phyloP scores from a whole-genome alignment of 1,140 invertebrate species.

The Dreissena rostriformis region DNA sequence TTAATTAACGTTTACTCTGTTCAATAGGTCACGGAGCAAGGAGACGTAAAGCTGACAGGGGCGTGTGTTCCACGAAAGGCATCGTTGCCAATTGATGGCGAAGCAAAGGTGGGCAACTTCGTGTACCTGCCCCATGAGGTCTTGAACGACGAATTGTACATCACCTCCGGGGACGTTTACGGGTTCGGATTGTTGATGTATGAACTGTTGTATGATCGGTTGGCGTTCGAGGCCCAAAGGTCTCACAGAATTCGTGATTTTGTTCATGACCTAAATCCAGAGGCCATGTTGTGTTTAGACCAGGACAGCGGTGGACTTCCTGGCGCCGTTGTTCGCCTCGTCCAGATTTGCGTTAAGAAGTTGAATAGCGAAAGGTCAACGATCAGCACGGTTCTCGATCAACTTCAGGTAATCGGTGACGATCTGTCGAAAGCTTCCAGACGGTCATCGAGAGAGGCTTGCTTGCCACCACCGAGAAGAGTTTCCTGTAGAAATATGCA shows the following conservation, averaged over 20 bases:
- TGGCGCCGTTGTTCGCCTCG: no score
- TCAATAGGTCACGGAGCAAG: conserved; percentile 26
- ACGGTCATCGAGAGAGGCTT: no score
- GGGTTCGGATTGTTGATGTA: conserved; percentile 24
- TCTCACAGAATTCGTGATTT: no score
- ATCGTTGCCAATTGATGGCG: not conserved
- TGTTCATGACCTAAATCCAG: no score
- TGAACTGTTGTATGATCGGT: conserved; percentile 4
- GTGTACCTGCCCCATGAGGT: conserved; percentile 44
- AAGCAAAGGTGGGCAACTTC: not conserved
- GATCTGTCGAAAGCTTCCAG: no score
- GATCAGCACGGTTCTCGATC: no score
- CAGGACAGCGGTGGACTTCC: not conserved
- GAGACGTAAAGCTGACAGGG: conserved; percentile 47
- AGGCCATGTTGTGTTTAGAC: conserved; percentile 5
- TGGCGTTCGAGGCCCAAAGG: not conserved
- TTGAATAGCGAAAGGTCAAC: no score
- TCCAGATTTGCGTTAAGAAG: no score
- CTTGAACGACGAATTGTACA: conserved; percentile 24
- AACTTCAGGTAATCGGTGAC: no score
- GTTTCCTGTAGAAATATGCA: no score
- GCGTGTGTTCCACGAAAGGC: conserved; percentile 28
- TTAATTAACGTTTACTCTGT: not conserved
- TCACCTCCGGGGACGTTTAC: conserved; percentile 37
- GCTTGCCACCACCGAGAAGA: no score